Base-by-base conservation (phyloP, 2,888 invertebrate genomes). In the Tridacna crocea region DNA sequence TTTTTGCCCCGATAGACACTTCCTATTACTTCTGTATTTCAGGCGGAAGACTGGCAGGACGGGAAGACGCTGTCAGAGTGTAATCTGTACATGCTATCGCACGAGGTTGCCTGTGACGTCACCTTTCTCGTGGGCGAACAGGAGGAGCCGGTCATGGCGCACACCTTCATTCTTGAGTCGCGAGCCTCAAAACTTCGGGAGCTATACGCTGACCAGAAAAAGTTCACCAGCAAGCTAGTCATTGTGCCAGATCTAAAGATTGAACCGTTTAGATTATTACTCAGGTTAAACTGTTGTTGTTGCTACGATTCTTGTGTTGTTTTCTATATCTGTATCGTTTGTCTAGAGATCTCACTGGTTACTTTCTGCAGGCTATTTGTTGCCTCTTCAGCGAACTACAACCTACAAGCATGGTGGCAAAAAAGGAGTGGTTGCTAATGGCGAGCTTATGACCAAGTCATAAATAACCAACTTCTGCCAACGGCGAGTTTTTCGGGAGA, bases 21-120 rank as follows among this genome's bases (percentile, higher is more conserved):
- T 36, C 36, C 8, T 36, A 8, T 36, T 36, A 36, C 36, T 4
- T 36, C 36, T 55, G 15, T 24, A 61, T 61, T 24, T 24, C 66
- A 73, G 46, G 60, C 46, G 8, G 76, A 78, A 1, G 70, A 63
- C 58, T 87, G 86, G 86, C 82, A 84, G 26, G 82, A 84, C 36
- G 75, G 76, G 3, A 82, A 82, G 61, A 73, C 75, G 15, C 72
- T 87, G 10, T 61, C 77, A 10, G 78, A 86, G 36, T 80, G 82
- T 61, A 86, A 86, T 66, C 36, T 63, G 13, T 74, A 84, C 61
- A 87, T 87, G 86, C 66, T 87, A 70, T 76, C 75, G 48, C 36
- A 82, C 27, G 82, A 79, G 51, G 74, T 87, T 24, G 73, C 61
- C 11, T 82, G 82, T 82, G 86, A 87, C 80, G 84, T 87, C 76